Conservation (phyloP, 2,888 invertebrate genomes). For the Lamellibrachia satsuma region DNA sequence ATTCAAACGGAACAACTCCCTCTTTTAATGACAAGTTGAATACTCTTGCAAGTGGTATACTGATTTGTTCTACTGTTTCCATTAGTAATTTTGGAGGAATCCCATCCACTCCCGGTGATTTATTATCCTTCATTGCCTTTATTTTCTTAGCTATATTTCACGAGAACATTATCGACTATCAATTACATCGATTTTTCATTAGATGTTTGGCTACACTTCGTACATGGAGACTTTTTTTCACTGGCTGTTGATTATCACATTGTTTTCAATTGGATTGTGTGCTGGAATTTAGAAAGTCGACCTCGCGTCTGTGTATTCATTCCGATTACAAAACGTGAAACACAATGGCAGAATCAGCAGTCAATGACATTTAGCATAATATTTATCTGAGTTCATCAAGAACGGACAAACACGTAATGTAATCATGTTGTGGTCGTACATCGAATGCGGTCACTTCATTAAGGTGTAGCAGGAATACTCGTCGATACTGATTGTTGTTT, state of each 20-base stretch:
- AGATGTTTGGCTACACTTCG: background rate
- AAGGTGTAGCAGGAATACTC: background rate
- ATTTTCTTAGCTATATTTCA: no score
- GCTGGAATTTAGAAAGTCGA: background rate
- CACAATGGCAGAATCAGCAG: background rate
- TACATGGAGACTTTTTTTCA: background rate
- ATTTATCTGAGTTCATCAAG: background rate
- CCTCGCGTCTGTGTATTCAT: background rate
- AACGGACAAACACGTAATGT: background rate
- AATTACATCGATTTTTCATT: background rate
- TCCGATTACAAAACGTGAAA: background rate
- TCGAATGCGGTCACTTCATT: background rate
- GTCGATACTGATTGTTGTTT: background rate
- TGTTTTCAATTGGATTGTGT: background rate
- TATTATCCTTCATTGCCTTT: no score
- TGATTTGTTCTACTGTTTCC: no score
- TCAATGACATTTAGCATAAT: background rate
- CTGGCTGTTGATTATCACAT: background rate
- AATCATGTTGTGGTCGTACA: background rate
- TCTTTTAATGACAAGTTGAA: no score
- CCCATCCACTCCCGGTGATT: no score
- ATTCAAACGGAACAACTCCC: no score
- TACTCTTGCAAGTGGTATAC: no score
- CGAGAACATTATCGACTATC: background rate
- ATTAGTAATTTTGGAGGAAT: no score